Evolutionary conservation across 2,888 invertebrate genomes (phyloP).

Genomic region (Hyposoter didymator): DNA sequence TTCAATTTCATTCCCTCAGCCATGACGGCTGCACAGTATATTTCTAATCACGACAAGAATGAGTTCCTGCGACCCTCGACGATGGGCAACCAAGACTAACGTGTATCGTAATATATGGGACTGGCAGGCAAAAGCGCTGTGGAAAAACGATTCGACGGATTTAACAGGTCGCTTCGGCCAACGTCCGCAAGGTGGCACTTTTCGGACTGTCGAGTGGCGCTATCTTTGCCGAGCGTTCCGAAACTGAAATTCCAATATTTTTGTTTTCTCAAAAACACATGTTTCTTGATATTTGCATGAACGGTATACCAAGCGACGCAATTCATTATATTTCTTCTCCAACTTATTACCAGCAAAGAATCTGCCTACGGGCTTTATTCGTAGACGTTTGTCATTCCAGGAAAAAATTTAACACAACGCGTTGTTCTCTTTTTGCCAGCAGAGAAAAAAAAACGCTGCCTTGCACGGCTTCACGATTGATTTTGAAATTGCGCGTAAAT

Average conservation of each 20-base stretch:
- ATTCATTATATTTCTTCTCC: too few species aligned
- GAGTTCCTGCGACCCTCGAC: conserved; percentile 3
- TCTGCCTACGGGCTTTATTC: too few species aligned
- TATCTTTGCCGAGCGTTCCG: not conserved
- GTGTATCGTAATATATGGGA: not conserved
- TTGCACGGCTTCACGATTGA: too few species aligned
- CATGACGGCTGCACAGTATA: conserved; percentile 39
- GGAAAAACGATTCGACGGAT: conserved; percentile 11
- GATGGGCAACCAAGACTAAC: conserved; percentile 28
- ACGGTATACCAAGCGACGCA: too few species aligned
- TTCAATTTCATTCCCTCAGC: conserved; percentile 85
- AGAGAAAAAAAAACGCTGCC: too few species aligned
- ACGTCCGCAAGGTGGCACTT: conserved; percentile 5
- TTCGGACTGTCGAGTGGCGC: conserved; percentile 3
- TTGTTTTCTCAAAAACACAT: too few species aligned
- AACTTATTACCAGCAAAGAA: too few species aligned
- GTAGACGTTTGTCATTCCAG: too few species aligned
- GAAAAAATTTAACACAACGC: too few species aligned
- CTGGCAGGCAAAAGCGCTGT: not conserved
- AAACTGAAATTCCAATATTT: not conserved
- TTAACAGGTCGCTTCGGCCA: not conserved
- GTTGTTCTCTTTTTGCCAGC: too few species aligned
- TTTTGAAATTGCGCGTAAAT: too few species aligned
- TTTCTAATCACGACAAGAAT: conserved; percentile 11
- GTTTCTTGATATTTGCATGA: too few species aligned